These are phyloP conservation scores for Teinopalpus imperialis DNA, from an alignment of 2,888 invertebrate genomes.

Conservation along the genomic window DNA sequence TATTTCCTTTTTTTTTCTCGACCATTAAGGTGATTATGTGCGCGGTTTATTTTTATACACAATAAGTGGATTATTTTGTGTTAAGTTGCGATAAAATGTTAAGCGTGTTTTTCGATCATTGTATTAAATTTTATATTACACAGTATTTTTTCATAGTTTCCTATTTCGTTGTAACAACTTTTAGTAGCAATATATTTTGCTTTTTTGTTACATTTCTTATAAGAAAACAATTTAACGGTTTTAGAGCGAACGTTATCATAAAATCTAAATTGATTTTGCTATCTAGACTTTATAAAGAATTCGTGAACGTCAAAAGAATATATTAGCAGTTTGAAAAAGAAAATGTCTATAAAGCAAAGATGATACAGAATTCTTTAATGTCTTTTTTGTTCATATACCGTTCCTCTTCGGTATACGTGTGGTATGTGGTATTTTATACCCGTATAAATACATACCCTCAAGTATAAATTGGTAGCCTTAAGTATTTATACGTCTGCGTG, in stretches of 20 bases:
- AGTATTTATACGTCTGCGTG: too few species aligned
- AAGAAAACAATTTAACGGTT: not conserved
- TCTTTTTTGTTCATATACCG: too few species aligned
- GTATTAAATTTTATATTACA: not conserved
- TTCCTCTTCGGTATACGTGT: too few species aligned
- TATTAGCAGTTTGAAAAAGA: conserved; percentile 4
- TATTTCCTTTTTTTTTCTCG: not conserved
- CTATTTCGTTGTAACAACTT: too few species aligned
- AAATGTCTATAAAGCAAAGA: not conserved
- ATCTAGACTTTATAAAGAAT: conserved; percentile 5
- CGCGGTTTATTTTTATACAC: conserved; percentile 3
- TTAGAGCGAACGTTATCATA: not conserved
- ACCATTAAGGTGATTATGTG: not conserved
- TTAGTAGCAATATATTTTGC: too few species aligned
- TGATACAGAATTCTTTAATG: too few species aligned
- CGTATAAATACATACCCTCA: too few species aligned
- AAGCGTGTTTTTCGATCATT: not conserved
- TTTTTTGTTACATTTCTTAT: too few species aligned
- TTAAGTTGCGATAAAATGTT: conserved; percentile 1
- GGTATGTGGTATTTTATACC: too few species aligned
- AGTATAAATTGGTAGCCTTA: too few species aligned
- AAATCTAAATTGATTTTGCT: conserved; percentile 1
- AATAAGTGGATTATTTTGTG: conserved; percentile 9
- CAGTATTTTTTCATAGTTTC: too few species aligned
- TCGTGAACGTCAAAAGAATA: conserved; percentile 9